Evolutionary conservation across 2,113 vertebrate genomes (phyloP), one percentile per base, ranked within the genome.

Genomic region (Melanerpes formicivorus): DNA sequence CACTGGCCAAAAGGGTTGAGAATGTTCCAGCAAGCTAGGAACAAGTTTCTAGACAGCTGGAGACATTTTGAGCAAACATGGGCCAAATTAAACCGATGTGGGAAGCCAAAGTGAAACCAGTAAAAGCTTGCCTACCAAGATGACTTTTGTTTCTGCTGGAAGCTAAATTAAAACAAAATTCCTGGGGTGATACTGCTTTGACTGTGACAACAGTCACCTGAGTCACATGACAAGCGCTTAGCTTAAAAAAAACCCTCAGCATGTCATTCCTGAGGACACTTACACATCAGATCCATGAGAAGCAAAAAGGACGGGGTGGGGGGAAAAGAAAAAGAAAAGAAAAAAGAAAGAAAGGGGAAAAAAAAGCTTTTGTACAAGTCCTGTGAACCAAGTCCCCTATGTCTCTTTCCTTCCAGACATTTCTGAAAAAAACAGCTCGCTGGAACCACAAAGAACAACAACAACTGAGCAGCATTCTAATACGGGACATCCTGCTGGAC

Each of bases 11-110:
- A 93, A 92, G 66, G 40, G 63, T 2, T 95, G 76, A 86, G 79
- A 88, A 65, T 55, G 73, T 91, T 95, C 87, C 94, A 96, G 72
- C 70, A 86, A 86, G 93, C 66, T 81, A 95, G 80, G 90, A 96
- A 91, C 85, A 93, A 96, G 87, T 95, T 95, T 96, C 91, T 96
- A 96, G 94, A 94, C 91, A 96, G 95, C 94, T 95, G 89, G 94
- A 96, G 95, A 92, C 81, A 88, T 96, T 96, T 75, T 92, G 93
- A 95, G 93, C 91, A 86, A 96, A 86, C 85, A 58, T 86, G 96
- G 94, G 94, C 94, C 95, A 95, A 95, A 95, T 96, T 94, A 95
- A 96, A 95, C 87, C 9, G 76, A 95, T 1, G 6, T 78, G 85
- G 94, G 70, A 95, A 94, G 95, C 96, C 95, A 96, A 94, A 96